A percentile compares a stretch with the other conserved stretches of the same genome.
Conservation (phyloP, 1,140 invertebrate species). For the Nephila pilipes region DNA sequence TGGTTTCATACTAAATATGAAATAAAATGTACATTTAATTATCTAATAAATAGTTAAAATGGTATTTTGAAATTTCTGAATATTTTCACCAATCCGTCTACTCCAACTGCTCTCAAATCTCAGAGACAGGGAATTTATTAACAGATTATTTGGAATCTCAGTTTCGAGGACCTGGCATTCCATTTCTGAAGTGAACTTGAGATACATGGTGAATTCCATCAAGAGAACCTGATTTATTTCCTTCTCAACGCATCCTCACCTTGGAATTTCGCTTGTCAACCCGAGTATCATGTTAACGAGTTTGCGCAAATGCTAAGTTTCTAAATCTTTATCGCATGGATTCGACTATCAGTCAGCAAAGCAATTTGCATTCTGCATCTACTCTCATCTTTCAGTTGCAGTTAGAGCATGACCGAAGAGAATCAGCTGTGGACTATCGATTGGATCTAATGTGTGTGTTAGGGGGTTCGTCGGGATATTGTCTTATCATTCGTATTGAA, state of each 20-base stretch:
- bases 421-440: slow-evolving; percentile 1
- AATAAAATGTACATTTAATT: too few relatives aligned
- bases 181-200: background rate
- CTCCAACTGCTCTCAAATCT: background rate
- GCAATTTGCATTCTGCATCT: slow-evolving; percentile 15
- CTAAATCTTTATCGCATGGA: background rate
- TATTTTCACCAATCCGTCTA: too few relatives aligned
- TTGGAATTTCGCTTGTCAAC: background rate
- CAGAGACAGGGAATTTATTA: background rate
- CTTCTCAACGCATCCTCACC: background rate
- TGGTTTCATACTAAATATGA: too few relatives aligned
- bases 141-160: background rate
- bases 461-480: background rate
- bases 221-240: background rate
- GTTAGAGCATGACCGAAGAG: background rate
- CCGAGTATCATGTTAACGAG: background rate
- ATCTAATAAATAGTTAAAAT: too few relatives aligned
- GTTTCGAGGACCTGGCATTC: background rate
- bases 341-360: background rate
- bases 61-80: too few relatives aligned
- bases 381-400: background rate
- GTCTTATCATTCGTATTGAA: background rate
- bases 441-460: background rate
- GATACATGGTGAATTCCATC: background rate
- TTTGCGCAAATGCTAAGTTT: background rate